Evolutionary conservation across 2,888 invertebrate genomes (phyloP).

Genomic region (Mesoligia furuncula): DNA sequence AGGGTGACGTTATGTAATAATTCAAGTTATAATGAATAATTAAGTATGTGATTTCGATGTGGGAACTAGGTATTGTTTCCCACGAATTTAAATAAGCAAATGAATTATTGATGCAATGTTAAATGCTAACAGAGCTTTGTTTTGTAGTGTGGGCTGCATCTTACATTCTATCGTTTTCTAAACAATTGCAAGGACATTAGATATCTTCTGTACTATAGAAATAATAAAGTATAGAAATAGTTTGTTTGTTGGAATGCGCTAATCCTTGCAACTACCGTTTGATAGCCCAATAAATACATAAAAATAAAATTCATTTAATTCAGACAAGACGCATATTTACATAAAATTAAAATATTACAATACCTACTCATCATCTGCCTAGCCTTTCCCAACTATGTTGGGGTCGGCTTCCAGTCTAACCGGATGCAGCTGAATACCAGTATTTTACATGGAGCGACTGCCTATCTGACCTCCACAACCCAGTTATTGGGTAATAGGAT

Average conservation of each 20-base stretch:
- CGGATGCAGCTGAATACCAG: too few relatives aligned
- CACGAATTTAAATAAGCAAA: slow-evolving; percentile 32
- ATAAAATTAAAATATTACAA: too few relatives aligned
- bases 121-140: slow-evolving; percentile 19
- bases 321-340: too few relatives aligned
- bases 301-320: too few relatives aligned
- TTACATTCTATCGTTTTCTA: not conserved
- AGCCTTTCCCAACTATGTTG: too few relatives aligned
- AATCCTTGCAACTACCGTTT: not conserved
- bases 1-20: not conserved
- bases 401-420: too few relatives aligned
- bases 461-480: too few relatives aligned
- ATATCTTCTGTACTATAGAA: not conserved
- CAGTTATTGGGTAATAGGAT: too few relatives aligned
- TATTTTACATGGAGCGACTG: too few relatives aligned
- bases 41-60: slow-evolving; percentile 8
- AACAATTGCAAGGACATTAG: not conserved
- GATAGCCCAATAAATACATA: not conserved
- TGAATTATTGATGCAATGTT: slow-evolving; percentile 31
- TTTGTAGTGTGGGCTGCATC: slow-evolving; percentile 20
- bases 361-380: too few relatives aligned
- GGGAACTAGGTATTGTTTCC: slow-evolving; percentile 29
- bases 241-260: not conserved
- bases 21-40: not conserved
- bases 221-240: not conserved